Conservation (phyloP, 2,888 invertebrate genomes). For the Oscheius sp. region DNA sequence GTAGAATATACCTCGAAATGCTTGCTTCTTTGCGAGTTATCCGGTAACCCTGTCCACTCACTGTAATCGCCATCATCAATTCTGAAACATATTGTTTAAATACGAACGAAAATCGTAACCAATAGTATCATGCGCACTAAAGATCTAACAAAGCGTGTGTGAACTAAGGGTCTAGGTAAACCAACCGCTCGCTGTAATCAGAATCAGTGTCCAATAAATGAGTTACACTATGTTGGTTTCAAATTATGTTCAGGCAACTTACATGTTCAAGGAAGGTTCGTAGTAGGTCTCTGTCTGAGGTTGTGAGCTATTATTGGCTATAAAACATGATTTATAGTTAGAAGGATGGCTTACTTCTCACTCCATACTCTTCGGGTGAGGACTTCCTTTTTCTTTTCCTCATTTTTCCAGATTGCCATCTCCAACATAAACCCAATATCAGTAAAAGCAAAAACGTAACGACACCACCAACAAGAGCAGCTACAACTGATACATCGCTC, state of each 20-base stretch:
- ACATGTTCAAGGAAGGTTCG: slow-evolving; percentile 50
- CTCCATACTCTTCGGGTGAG: background rate
- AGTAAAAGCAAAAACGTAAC: slow-evolving; percentile 17
- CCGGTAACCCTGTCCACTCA: slow-evolving; percentile 41
- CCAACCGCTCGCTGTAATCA: slow-evolving; percentile 20
- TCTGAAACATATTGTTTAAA: slow-evolving; percentile 26
- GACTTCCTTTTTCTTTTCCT: slow-evolving; percentile 2
- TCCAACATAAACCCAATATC: slow-evolving; percentile 3
- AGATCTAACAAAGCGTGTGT: slow-evolving; percentile 10
- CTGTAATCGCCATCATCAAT: slow-evolving; percentile 38
- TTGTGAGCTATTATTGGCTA: slow-evolving; percentile 28
- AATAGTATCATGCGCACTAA: slow-evolving; percentile 10
- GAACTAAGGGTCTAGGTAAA: slow-evolving; percentile 9
- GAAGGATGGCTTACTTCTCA: background rate
- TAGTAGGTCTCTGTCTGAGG: slow-evolving; percentile 50
- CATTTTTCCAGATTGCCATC: slow-evolving; percentile 1
- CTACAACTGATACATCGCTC: slow-evolving; percentile 1
- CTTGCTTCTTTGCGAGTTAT: slow-evolving; percentile 33
- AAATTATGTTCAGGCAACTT: slow-evolving; percentile 23
- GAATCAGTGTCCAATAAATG: slow-evolving; percentile 16
- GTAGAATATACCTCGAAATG: slow-evolving; percentile 32
- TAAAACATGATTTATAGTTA: background rate
- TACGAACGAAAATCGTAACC: slow-evolving; percentile 4
- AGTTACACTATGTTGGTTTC: background rate
- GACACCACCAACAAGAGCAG: slow-evolving; percentile 9